Evolutionary conservation across 2,888 invertebrate genomes (phyloP).

Genomic region (Encarsia formosa): DNA sequence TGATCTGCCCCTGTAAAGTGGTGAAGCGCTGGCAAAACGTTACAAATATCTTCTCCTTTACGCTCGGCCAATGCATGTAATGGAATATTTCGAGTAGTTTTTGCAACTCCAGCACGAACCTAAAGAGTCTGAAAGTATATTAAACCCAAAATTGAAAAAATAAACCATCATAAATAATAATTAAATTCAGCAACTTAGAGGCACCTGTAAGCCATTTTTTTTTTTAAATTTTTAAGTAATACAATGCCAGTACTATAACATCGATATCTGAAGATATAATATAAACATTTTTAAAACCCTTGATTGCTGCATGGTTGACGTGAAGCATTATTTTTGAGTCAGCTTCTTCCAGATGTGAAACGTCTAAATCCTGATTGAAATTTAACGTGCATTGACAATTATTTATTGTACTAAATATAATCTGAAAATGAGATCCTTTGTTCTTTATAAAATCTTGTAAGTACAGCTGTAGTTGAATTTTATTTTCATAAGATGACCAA

Average conservation of each 20-base stretch:
- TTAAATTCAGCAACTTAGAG: not conserved
- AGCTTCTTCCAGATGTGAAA: constrained; percentile 4
- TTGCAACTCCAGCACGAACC: not conserved
- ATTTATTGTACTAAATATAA: constrained; percentile 1
- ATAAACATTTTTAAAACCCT: not conserved
- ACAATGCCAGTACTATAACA: not conserved
- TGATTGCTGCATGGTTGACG: not conserved
- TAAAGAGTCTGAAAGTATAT: not conserved
- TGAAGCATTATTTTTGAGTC: constrained; percentile 4
- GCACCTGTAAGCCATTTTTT: not conserved
- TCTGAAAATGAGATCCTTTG: not conserved
- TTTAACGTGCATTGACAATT: not conserved
- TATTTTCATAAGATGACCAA: not conserved
- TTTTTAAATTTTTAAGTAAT: not conserved
- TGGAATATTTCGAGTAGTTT: not conserved
- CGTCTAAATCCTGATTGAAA: not conserved
- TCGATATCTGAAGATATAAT: not conserved
- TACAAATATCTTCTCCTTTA: not conserved
- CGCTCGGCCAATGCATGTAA: not conserved
- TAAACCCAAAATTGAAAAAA: too few species aligned
- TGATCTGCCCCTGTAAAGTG: constrained; percentile 18
- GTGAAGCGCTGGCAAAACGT: constrained; percentile 8
- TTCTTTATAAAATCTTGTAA: not conserved
- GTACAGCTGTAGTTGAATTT: not conserved
- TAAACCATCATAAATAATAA: not conserved